phyloP scores from a whole-genome alignment of 1,140 invertebrate species.

The Drosophila sechellia region DNA sequence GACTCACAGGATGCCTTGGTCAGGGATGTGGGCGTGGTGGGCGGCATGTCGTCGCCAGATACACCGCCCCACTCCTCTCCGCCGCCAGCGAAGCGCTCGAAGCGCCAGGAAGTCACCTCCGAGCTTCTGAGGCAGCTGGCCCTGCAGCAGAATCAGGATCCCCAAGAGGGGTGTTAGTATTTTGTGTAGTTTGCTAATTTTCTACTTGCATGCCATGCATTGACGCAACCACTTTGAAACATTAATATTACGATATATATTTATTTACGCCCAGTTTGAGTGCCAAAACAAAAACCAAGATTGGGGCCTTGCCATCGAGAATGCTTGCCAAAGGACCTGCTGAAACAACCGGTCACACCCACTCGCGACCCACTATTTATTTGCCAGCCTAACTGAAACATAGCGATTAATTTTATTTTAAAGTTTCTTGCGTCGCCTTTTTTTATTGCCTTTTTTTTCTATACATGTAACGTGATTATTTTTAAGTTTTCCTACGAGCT shows the following conservation, averaged over 20 bases:
- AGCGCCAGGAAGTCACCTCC: constrained; percentile 52
- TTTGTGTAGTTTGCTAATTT: constrained; percentile 13
- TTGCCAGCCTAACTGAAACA: constrained; percentile 26
- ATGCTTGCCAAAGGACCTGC: constrained; percentile 43
- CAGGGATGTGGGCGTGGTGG: constrained; percentile 68
- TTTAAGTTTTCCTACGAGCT: constrained; percentile 40
- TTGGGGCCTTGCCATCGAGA: constrained; percentile 32
- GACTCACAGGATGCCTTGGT: constrained; percentile 74
- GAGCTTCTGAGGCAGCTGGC: constrained; percentile 44
- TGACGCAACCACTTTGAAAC: constrained; percentile 13
- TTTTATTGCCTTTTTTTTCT: constrained; percentile 1
- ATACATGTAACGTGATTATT: constrained; percentile 10
- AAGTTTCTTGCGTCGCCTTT: background rate
- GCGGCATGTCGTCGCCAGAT: constrained; percentile 33
- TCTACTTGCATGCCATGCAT: background rate
- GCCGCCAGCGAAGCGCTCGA: constrained; percentile 43
- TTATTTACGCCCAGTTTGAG: constrained; percentile 68
- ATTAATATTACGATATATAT: constrained; percentile 26
- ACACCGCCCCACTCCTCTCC: constrained; percentile 7
- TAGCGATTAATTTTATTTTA: constrained; percentile 3
- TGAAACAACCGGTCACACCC: constrained; percentile 16
- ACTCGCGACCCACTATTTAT: constrained; percentile 34
- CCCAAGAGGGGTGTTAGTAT: constrained; percentile 49
- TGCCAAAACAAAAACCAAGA: constrained; percentile 47
- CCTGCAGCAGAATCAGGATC: constrained; percentile 10